phyloP scores from a whole-genome alignment of 2,113 vertebrate species.

The Marcusenius ussheri region DNA sequence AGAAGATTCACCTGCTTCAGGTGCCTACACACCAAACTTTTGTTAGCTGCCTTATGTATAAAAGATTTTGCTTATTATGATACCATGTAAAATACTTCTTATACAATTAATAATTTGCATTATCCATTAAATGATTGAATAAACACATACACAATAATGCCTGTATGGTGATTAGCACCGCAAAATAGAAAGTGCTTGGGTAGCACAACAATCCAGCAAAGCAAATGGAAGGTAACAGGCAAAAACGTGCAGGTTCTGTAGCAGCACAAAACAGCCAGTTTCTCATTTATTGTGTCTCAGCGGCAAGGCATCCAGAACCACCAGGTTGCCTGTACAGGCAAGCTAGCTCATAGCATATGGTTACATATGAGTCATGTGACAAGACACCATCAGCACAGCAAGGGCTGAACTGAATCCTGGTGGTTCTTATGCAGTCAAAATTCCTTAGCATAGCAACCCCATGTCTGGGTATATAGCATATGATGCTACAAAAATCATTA shows the following conservation, averaged over 20 bases:
- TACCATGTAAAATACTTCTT: background rate
- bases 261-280: background rate
- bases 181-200: background rate
- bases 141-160: background rate
- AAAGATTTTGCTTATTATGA: background rate
- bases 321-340: background rate
- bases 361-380: background rate
- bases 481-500: background rate
- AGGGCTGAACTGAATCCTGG: background rate
- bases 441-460: background rate
- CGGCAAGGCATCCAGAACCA: background rate
- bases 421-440: background rate
- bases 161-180: background rate
- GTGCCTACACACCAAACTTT: background rate
- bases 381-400: background rate
- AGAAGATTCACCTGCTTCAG: background rate
- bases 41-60: background rate
- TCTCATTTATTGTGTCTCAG: background rate
- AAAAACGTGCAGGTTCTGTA: background rate
- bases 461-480: background rate
- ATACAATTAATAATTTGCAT: background rate
- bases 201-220: background rate
- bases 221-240: background rate
- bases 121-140: background rate
- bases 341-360: background rate